Evolutionary conservation across 1,140 invertebrate species (phyloP).

Genomic region (Grapholita molesta): DNA sequence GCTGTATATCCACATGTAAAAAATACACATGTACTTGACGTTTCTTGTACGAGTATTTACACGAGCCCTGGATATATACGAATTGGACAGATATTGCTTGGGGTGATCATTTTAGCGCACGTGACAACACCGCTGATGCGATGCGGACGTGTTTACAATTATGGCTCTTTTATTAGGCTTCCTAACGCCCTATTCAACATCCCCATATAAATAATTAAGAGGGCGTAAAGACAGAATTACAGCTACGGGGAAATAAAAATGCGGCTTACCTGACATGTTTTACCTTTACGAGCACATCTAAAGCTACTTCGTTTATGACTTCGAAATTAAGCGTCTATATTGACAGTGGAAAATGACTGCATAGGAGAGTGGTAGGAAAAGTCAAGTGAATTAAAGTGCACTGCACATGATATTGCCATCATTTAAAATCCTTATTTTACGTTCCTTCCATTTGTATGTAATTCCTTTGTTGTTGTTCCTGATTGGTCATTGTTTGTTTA

Average conservation of each 20-base stretch:
- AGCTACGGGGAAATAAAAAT: neutral
- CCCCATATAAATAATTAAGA: neutral
- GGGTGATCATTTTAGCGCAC: conserved; percentile 1
- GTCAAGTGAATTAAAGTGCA: no score
- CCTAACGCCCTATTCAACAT: neutral
- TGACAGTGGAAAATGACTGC: neutral
- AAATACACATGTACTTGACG: no score
- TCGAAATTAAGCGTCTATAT: neutral
- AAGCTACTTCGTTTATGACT: neutral
- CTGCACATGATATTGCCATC: no score
- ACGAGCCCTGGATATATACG: neutral
- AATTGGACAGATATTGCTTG: neutral
- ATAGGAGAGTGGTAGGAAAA: no score
- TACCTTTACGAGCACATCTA: neutral
- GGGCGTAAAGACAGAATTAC: neutral
- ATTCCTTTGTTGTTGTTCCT: no score
- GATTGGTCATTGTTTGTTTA: no score
- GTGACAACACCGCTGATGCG: neutral
- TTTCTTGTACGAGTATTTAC: neutral
- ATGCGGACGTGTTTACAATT: neutral
- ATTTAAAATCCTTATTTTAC: no score
- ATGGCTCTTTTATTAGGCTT: neutral
- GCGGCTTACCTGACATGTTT: neutral
- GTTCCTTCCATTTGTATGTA: no score
- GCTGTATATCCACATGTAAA: no score